Base-by-base conservation (phyloP, 1,140 invertebrate genomes). In the Eupeodes corollae region DNA sequence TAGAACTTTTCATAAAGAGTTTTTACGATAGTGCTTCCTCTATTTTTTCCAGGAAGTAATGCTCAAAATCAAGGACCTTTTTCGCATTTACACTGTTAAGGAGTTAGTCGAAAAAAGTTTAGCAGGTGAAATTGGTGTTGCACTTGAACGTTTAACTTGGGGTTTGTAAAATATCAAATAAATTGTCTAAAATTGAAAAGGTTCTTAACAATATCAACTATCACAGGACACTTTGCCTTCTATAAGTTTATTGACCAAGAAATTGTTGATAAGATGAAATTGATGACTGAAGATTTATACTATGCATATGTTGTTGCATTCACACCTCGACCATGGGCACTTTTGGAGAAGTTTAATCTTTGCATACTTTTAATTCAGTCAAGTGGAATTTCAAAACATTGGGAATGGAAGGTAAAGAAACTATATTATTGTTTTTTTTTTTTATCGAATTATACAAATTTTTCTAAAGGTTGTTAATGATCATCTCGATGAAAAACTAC, bases 231-330 rank as follows among this genome's bases (percentile, higher is more conserved):
- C 30, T 40, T 65, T 19, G 60, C 52, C 2, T 63, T 63, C 30
- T 46, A 52, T 11, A 56, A 61, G 12, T 44, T 56, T 18, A 56
- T 66, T 39, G 47, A 51, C 1, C 51, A 59, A 16, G 53, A 63
- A 21, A 53, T 63, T 0, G 41, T 65, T 21, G 30, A 55, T 0
- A 57, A 58, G 0, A 42, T 65, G 1, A 65, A 66, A 15, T 40
- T 66, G 0, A 66, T 66, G 63, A 51, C 56, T 0, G 63, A 66
- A 32, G 62, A 66, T 19, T 55, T 66, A 12, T 66, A 61, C 31
- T 61, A 52, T 37, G 16, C 48, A 8, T 55, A 54, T 10, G 58
- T 51, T 0, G 52, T 47, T 13, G 57, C 53, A 0, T 57, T 56
- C 52, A 60, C 65, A 19, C 53, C 63, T 5, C 60, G 63, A 9